Percentiles rank a stretch among this genome's conserved stretches.
Conservation (phyloP, 2,888 invertebrate genomes). For the Sarcophaga caerulescens region DNA sequence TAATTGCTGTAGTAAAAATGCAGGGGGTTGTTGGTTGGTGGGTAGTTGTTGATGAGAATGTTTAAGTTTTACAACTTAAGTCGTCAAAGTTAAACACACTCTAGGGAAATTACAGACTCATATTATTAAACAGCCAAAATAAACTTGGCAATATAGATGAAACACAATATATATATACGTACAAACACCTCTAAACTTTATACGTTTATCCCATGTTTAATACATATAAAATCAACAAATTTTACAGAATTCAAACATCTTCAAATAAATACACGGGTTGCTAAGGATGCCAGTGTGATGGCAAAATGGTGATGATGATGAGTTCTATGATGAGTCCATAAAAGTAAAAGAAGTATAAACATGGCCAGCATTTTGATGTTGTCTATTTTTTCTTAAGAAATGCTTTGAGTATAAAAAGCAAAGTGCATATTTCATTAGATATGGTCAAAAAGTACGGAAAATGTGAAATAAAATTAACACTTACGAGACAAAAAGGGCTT, state of each 20-base stretch:
- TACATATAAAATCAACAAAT: conserved; percentile 39
- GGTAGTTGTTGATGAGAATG: conserved; percentile 76
- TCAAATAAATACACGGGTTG: background rate
- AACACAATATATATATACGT: conserved; percentile 14
- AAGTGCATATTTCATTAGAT: conserved; percentile 61
- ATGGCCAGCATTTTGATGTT: conserved; percentile 67
- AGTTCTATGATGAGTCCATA: background rate
- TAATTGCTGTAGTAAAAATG: conserved; percentile 36
- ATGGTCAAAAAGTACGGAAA: conserved; percentile 17
- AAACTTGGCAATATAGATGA: conserved; percentile 13
- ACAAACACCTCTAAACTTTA: background rate
- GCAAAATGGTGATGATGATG: conserved; percentile 26
- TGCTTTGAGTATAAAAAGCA: conserved; percentile 1
- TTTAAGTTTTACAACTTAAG: conserved; percentile 81
- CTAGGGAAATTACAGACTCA: conserved; percentile 80
- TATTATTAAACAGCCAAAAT: conserved; percentile 69
- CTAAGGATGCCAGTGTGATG: conserved; percentile 14
- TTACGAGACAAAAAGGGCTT: background rate
- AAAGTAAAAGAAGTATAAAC: conserved; percentile 65
- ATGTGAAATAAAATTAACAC: conserved; percentile 31
- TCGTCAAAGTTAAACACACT: conserved; percentile 81
- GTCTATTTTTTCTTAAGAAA: conserved; percentile 1
- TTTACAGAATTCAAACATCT: conserved; percentile 22
- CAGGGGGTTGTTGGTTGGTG: background rate
- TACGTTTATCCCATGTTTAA: background rate